Evolutionary conservation across 2,888 invertebrate species (phyloP).

Genomic region (Meliscaeva auricollis): DNA sequence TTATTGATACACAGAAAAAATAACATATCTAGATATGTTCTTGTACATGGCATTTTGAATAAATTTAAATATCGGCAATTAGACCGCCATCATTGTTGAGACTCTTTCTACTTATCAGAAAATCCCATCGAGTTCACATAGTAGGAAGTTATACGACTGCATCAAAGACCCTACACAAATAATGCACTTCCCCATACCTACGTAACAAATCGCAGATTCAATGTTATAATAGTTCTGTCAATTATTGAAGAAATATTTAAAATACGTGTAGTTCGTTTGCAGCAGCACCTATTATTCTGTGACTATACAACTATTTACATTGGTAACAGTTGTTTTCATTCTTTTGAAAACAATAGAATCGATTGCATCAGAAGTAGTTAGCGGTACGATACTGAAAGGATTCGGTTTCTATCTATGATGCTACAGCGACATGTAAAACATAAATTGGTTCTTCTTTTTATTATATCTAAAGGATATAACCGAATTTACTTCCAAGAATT

Average conservation of each 20-base stretch:
- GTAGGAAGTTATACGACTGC: no score
- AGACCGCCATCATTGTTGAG: no score
- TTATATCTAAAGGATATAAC: not conserved
- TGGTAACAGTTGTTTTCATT: slow-evolving; percentile 40
- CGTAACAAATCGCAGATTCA: slow-evolving; percentile 23
- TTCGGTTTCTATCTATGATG: not conserved
- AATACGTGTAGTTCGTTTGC: slow-evolving; percentile 14
- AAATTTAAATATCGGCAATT: no score
- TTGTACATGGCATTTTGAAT: no score
- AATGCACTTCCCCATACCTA: slow-evolving; percentile 41
- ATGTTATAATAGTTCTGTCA: slow-evolving; percentile 59
- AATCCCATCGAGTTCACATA: no score
- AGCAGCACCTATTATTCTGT: slow-evolving; percentile 29
- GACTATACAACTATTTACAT: slow-evolving; percentile 38
- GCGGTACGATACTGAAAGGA: not conserved
- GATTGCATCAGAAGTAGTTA: slow-evolving; percentile 37
- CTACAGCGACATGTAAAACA: not conserved
- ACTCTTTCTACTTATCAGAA: no score
- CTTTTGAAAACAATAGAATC: slow-evolving; percentile 56
- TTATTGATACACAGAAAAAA: no score
- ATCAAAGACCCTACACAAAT: not conserved
- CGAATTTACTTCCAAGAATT: no score
- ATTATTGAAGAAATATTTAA: slow-evolving; percentile 58
- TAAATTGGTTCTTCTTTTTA: slow-evolving; percentile 39
- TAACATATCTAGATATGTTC: no score